phyloP scores from a whole-genome alignment of 1,140 invertebrate genomes.

The Drosophila tropicalis region DNA sequence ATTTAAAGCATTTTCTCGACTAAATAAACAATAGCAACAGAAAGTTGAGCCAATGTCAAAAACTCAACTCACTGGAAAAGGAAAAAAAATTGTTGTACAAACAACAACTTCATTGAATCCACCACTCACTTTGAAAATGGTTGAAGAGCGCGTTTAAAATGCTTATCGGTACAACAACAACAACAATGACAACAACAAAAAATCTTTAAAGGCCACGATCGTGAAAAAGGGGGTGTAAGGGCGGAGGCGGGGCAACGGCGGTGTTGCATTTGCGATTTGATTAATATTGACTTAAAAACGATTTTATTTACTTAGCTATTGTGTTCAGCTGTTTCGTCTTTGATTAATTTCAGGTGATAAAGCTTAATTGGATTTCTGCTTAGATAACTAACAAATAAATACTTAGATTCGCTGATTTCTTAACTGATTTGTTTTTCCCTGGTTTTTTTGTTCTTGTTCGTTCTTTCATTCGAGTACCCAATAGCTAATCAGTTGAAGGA shows the following conservation, averaged over 20 bases:
- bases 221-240: neutral
- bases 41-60: neutral
- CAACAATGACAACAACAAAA: neutral
- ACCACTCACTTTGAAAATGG: slow-evolving; percentile 16
- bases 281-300: slow-evolving; percentile 75
- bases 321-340: slow-evolving; percentile 67
- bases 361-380: slow-evolving; percentile 79
- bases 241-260: neutral
- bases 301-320: slow-evolving; percentile 74
- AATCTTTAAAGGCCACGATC: slow-evolving; percentile 34
- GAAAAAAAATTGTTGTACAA: slow-evolving; percentile 28
- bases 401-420: slow-evolving; percentile 22
- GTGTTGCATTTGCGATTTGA: slow-evolving; percentile 63
- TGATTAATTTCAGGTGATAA: slow-evolving; percentile 80
- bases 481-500: slow-evolving; percentile 3
- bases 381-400: slow-evolving; percentile 61
- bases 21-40: slow-evolving; percentile 19
- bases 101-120: slow-evolving; percentile 45
- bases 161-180: slow-evolving; percentile 23
- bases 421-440: slow-evolving; percentile 10
- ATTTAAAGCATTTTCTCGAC: slow-evolving; percentile 1
- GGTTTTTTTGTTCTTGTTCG: neutral
- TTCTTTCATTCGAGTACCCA: neutral
- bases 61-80: neutral
- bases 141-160: slow-evolving; percentile 21